A percentile compares a stretch with the other conserved stretches of the same genome.
Evolutionary conservation across 2,797 vertebrate genomes (phyloP).

Genomic region (Capromys pilorides): DNA sequence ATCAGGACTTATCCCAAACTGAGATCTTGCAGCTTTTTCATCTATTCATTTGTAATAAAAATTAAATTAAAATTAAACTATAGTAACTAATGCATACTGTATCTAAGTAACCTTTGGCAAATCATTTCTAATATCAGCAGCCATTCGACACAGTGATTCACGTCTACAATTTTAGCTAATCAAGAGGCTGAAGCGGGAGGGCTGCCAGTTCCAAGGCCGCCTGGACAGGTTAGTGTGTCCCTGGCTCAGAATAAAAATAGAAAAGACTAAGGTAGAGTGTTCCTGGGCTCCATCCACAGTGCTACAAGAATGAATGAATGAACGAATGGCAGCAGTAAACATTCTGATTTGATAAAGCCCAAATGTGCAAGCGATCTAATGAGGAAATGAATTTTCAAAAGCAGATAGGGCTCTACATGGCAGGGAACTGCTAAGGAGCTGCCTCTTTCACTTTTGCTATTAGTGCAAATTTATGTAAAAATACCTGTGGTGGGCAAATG

Average conservation of each 20-base stretch:
- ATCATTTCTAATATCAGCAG: not conserved
- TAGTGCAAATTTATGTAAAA: not conserved
- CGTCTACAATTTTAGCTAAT: not conserved
- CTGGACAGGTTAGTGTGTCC: not conserved
- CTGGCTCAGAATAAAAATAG: not conserved
- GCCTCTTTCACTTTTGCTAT: not conserved
- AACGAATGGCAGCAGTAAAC: not conserved
- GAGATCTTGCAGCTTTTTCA: conserved; percentile 9
- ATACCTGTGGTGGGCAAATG: not conserved
- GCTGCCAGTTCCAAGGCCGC: not conserved
- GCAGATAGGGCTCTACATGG: not conserved
- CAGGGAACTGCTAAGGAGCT: not conserved
- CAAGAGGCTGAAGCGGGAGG: not conserved
- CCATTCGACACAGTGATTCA: not conserved
- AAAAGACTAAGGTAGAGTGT: not conserved
- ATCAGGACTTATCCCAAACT: not conserved
- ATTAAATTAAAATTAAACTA: conserved; percentile 3
- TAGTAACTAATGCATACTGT: not conserved
- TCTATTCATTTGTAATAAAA: conserved; percentile 29
- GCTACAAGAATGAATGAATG: not conserved
- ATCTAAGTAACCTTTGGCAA: conserved; percentile 19
- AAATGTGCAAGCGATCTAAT: not conserved
- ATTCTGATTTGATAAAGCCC: not conserved
- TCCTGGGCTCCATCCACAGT: not conserved
- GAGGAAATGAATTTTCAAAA: conserved; percentile 36